A percentile compares a stretch with the other conserved stretches of the same genome.
phyloP scores from a whole-genome alignment of 2,113 vertebrate genomes.

The Pan paniscus region DNA sequence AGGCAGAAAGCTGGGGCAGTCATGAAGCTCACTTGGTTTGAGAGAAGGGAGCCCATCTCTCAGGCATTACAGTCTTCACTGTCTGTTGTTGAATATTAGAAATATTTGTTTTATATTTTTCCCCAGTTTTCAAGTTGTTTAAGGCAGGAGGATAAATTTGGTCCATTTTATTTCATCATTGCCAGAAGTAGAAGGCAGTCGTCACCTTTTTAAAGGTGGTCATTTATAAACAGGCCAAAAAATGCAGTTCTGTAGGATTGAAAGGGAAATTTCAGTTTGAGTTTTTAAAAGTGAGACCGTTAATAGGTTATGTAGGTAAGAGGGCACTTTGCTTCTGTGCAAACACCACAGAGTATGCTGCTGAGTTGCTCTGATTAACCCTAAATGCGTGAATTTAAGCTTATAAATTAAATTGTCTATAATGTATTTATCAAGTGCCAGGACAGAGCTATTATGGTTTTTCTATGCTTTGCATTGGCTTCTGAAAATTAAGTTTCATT shows the following conservation, averaged over 20 bases:
- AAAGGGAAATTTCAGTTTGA: not conserved
- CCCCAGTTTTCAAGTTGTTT: not conserved
- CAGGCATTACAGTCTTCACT: constrained; percentile 51
- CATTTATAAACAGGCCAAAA: constrained; percentile 27
- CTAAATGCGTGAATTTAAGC: not conserved
- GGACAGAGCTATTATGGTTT: constrained; percentile 59
- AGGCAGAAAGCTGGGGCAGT: not conserved
- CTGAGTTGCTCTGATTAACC: constrained; percentile 18
- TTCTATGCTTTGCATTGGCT: not conserved
- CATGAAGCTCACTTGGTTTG: not conserved
- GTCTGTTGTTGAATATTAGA: not conserved
- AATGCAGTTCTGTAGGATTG: not conserved
- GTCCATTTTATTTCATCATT: not conserved
- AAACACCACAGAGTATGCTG: not conserved
- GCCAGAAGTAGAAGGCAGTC: not conserved
- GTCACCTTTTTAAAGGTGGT: constrained; percentile 35
- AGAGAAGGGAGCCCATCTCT: constrained; percentile 49
- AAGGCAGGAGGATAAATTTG: not conserved
- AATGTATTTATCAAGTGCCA: constrained; percentile 54
- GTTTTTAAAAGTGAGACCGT: not conserved
- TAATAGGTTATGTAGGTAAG: not conserved
- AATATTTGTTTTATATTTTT: not conserved
- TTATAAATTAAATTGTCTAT: constrained; percentile 56
- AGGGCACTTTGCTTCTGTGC: not conserved
- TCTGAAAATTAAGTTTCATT: constrained; percentile 76